These are phyloP conservation scores for Drosophila hydei DNA, from an alignment of 1,140 invertebrate genomes.

Conservation along the genomic window DNA sequence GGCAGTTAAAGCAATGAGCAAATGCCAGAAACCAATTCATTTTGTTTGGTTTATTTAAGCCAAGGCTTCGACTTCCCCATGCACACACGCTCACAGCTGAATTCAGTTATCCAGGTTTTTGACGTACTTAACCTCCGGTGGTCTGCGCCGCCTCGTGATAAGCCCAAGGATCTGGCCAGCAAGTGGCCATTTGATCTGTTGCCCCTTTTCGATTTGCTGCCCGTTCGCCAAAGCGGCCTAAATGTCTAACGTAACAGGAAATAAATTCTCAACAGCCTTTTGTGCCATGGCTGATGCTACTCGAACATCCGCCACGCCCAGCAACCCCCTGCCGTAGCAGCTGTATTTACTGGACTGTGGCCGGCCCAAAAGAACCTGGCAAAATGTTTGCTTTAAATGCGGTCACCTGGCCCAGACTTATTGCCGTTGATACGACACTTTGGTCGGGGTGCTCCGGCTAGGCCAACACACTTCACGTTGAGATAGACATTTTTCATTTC, in stretches of 20 bases:
- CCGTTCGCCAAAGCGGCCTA: conserved; percentile 57
- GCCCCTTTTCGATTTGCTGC: conserved; percentile 39
- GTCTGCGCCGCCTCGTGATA: conserved; percentile 40
- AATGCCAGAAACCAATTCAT: conserved; percentile 46
- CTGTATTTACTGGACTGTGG: conserved; percentile 27
- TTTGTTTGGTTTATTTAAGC: conserved; percentile 4
- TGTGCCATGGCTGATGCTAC: conserved; percentile 32
- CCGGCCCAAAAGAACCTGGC: conserved; percentile 24
- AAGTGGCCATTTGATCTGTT: conserved; percentile 64
- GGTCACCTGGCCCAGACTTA: conserved; percentile 31
- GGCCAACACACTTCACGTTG: background rate
- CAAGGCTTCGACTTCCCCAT: background rate
- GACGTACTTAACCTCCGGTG: conserved; percentile 48
- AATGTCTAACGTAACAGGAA: conserved; percentile 70
- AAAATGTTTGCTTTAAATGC: conserved; percentile 48
- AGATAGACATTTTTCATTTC: too few species aligned
- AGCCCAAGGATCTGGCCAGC: conserved; percentile 37
- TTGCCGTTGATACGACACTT: conserved; percentile 9
- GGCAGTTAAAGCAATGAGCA: conserved; percentile 41
- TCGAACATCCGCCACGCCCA: conserved; percentile 32
- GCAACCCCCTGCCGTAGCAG: conserved; percentile 6
- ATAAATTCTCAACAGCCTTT: conserved; percentile 70
- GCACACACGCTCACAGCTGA: conserved; percentile 37
- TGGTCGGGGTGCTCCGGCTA: background rate
- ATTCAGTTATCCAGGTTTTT: conserved; percentile 19